Percentiles rank a stretch among this genome's conserved stretches.
Evolutionary conservation across 2,797 vertebrate species (phyloP).

Genomic region (Cottoperca gobio): DNA sequence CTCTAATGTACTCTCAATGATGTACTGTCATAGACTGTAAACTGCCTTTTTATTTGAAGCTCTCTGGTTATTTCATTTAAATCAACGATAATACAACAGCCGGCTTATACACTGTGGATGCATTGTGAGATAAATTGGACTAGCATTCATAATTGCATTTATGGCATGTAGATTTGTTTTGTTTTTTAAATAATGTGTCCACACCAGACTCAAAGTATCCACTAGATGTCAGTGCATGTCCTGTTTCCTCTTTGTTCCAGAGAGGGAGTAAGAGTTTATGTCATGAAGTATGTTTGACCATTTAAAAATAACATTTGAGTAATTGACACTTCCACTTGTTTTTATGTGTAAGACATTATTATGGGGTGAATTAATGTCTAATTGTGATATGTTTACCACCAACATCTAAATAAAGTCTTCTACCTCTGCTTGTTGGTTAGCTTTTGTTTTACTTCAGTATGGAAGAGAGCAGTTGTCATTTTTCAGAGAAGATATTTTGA

Average conservation of each 20-base stretch:
- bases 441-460: no score
- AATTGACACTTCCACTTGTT: not conserved
- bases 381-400: not conserved
- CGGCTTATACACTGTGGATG: not conserved
- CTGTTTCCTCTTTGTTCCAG: constrained; percentile 1
- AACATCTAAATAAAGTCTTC: not conserved
- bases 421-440: not conserved
- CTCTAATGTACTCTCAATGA: constrained; percentile 1
- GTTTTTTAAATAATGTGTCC: no score
- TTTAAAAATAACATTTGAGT: not conserved
- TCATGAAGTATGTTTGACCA: not conserved
- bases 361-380: not conserved
- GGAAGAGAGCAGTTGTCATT: not conserved
- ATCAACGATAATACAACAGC: not conserved
- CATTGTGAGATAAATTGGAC: not conserved
- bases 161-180: not conserved
- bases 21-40: not conserved
- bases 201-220: constrained; percentile 27
- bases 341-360: not conserved
- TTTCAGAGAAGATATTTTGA: not conserved
- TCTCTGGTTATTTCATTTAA: not conserved
- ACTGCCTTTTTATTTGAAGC: not conserved
- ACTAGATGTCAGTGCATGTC: constrained; percentile 60
- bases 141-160: not conserved
- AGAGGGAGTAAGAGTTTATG: not conserved